Evolutionary conservation across 1,140 invertebrate species (phyloP).

Genomic region (Anoplolepis gracilipes): DNA sequence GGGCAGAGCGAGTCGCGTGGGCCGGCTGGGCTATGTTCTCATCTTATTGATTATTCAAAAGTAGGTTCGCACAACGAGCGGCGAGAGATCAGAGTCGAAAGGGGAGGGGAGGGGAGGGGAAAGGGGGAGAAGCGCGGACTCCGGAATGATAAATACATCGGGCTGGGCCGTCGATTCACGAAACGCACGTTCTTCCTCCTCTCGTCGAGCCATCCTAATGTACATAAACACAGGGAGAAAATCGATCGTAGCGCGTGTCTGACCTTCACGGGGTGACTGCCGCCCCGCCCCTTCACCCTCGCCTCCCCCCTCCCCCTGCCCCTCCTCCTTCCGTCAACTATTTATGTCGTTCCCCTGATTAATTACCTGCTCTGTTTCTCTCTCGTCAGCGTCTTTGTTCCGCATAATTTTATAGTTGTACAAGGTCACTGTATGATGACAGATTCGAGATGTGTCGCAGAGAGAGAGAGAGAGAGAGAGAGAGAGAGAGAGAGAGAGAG

Average conservation of each 20-base stretch:
- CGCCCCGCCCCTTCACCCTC: too few species aligned
- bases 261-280: constrained; percentile 74
- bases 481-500: background rate
- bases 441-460: background rate
- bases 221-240: constrained; percentile 56
- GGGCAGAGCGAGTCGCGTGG: background rate
- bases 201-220: constrained; percentile 16
- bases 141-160: background rate
- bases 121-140: background rate
- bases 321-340: constrained; percentile 67
- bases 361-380: background rate
- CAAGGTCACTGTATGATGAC: background rate
- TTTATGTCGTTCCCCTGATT: constrained; percentile 59
- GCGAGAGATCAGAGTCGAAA: background rate
- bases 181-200: background rate
- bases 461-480: background rate
- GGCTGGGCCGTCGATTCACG: constrained; percentile 12
- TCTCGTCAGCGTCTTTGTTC: constrained; percentile 1
- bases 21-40: constrained; percentile 5
- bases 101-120: background rate
- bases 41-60: constrained; percentile 60
- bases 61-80: constrained; percentile 40
- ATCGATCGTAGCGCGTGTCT: constrained; percentile 78
- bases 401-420: background rate
- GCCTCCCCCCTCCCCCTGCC: too few species aligned